Conservation (phyloP, 2,888 invertebrate species). For the Eupithecia vulgata region DNA sequence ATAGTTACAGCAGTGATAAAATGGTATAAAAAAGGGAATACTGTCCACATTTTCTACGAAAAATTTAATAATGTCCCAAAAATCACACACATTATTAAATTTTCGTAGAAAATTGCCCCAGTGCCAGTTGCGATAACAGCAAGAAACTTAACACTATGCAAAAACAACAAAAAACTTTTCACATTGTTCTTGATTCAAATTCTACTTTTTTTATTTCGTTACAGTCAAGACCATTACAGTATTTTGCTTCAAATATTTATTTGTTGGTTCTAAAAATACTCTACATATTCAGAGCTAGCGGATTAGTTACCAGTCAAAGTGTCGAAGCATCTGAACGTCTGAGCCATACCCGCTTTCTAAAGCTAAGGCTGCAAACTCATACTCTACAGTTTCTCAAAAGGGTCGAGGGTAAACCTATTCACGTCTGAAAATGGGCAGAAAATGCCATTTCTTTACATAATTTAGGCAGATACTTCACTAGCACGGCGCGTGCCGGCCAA, state of each 20-base stretch:
- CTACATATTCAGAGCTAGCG: constrained; percentile 4
- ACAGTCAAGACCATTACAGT: background rate
- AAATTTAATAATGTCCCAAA: no score
- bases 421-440: constrained; percentile 17
- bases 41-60: no score
- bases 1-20: background rate
- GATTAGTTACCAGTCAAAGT: constrained; percentile 19
- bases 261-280: background rate
- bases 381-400: background rate
- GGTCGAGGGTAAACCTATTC: constrained; percentile 13
- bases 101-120: no score
- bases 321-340: constrained; percentile 21
- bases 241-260: background rate
- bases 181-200: no score
- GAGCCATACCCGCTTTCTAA: constrained; percentile 5
- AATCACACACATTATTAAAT: no score
- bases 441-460: constrained; percentile 22
- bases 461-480: constrained; percentile 20
- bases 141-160: no score
- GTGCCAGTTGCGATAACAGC: no score
- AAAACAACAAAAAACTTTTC: no score
- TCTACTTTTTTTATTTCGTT: background rate
- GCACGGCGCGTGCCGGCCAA: constrained; percentile 19
- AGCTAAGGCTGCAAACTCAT: constrained; percentile 13
- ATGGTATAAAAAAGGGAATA: no score